Conservation (phyloP, 2,113 vertebrate genomes). For the Aphelocoma coerulescens region DNA sequence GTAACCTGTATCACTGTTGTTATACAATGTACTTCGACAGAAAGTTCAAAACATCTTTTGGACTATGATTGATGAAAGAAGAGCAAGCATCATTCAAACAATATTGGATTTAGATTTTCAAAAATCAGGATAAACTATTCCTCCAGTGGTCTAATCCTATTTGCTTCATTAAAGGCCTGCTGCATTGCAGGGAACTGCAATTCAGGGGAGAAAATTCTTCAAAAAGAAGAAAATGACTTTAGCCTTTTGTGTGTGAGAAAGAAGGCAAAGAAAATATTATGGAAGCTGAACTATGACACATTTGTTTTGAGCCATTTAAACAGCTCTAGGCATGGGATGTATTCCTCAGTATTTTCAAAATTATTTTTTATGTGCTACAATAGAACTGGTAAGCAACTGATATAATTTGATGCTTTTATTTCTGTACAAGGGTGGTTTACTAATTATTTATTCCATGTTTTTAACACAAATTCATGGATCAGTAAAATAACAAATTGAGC, state of each 20-base stretch:
- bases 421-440: neutral
- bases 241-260: neutral
- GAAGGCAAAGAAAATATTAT: neutral
- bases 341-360: neutral
- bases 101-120: conserved; percentile 19
- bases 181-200: neutral
- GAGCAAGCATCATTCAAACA: neutral
- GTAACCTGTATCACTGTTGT: neutral
- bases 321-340: neutral
- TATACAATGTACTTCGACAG: neutral
- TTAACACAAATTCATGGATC: neutral
- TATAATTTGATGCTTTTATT: neutral
- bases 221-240: neutral
- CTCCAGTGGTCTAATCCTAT: conserved; percentile 29
- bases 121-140: conserved; percentile 19
- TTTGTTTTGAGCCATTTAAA: neutral
- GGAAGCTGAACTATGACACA: neutral
- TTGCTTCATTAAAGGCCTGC: neutral
- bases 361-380: neutral
- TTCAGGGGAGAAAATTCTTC: neutral
- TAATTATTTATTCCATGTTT: neutral
- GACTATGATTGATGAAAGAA: neutral
- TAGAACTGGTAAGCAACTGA: neutral
- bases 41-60: neutral
- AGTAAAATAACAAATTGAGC: neutral